Percentiles rank a stretch among this genome's conserved stretches.
Evolutionary conservation across 2,888 invertebrate species (phyloP).

Genomic region (Podabrus alpinus): DNA sequence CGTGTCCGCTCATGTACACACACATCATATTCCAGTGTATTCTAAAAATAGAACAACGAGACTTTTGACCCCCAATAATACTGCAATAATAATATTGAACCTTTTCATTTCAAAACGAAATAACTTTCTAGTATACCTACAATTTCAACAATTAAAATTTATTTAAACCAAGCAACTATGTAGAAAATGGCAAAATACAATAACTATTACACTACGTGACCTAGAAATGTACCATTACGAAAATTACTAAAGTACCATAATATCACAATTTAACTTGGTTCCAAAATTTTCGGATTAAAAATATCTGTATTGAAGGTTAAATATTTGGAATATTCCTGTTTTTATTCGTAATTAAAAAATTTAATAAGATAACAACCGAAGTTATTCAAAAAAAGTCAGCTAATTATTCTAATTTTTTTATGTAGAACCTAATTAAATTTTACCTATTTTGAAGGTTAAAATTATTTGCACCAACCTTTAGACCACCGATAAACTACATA

Average conservation of each 20-base stretch:
- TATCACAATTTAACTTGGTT: background rate
- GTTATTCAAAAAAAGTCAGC: background rate
- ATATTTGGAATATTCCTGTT: background rate
- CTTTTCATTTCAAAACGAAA: background rate
- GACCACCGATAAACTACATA: background rate
- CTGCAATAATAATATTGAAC: background rate
- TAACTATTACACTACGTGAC: background rate
- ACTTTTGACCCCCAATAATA: background rate
- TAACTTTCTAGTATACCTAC: background rate
- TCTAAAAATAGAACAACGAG: background rate
- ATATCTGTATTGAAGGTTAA: background rate
- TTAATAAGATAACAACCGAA: background rate
- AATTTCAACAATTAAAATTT: background rate
- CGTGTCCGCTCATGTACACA: background rate
- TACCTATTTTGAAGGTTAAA: background rate
- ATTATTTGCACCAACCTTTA: slow-evolving; percentile 1
- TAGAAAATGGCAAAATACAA: background rate
- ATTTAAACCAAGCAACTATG: background rate
- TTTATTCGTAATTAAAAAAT: background rate
- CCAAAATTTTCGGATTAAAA: background rate
- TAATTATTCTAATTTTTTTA: background rate
- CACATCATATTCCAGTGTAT: background rate
- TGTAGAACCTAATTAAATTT: background rate
- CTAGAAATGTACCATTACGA: slow-evolving; percentile 1
- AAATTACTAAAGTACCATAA: background rate